Evolutionary conservation across 2,797 vertebrate genomes (phyloP), one percentile per base, ranked within the genome.

Genomic region (Bradypus variegatus): DNA sequence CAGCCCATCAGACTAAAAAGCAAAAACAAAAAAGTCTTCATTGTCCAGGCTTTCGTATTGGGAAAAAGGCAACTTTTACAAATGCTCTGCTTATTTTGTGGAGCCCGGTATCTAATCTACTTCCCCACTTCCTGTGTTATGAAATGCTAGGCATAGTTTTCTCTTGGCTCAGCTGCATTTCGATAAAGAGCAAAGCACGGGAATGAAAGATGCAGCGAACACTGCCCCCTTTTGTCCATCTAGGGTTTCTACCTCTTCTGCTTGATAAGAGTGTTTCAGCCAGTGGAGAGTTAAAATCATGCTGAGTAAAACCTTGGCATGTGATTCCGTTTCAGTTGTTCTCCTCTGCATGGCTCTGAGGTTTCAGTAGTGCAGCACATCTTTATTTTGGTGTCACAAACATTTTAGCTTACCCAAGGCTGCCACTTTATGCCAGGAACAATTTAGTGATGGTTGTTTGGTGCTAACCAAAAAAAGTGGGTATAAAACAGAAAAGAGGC

Each of bases 71-170:
- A 78, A 86, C 84, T 89, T 92, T 92, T 82, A 53, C 89, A 80
- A 86, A 69, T 0, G 12, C 70, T 23, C 55, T 50, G 70, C 91
- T 92, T 45, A 50, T 83, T 95, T 89, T 89, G 92, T 0, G 0
- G 95, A 96, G 93, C 95, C 95, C 91, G 93, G 48, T 96, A 96
- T 96, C 97, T 97, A 97, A 97, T 97, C 97, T 96, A 45, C 93
- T 96, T 94, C 77, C 91, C 96, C 96, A 96, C 96, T 98, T 98
- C 97, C 97, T 97, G 97, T 97, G 95, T 97, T 97, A 96, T 93
- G 97, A 97, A 97, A 97, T 96, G 94, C 95, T 97, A 96, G 97
- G 95, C 92, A 86, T 89, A 93, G 94, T 82, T 95, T 91, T 95
- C 89, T 88, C 85, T 85, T 86, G 94, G 91, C 94, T 93, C 38